Percentiles rank a stretch among this genome's conserved stretches.
phyloP scores from a whole-genome alignment of 2,113 vertebrate genomes.

The Silurus glanis region DNA sequence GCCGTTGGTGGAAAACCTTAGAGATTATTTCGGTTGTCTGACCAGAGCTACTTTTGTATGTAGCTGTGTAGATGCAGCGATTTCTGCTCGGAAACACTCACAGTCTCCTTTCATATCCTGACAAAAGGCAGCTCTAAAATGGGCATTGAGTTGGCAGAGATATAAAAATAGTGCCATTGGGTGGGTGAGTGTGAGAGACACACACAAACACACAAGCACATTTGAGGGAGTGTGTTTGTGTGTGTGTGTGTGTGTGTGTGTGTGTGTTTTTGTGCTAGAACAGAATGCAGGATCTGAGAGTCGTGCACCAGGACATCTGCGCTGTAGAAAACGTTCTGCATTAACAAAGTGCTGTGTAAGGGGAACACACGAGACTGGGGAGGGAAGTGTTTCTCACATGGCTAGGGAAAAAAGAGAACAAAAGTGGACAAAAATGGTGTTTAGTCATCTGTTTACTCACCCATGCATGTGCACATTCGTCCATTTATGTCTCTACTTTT shows the following conservation, averaged over 20 bases:
- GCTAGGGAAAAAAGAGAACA: constrained; percentile 7
- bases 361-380: constrained; percentile 24
- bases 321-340: constrained; percentile 38
- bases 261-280: constrained; percentile 39
- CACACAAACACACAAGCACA: constrained; percentile 5
- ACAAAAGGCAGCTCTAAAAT: constrained; percentile 46
- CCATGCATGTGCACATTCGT: not conserved
- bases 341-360: constrained; percentile 43
- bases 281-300: constrained; percentile 34
- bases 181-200: constrained; percentile 49
- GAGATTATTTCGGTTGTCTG: not conserved
- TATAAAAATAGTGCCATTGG: constrained; percentile 47
- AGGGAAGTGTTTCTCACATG: constrained; percentile 36
- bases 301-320: constrained; percentile 47
- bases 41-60: not conserved
- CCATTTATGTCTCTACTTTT: not conserved
- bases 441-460: constrained; percentile 28
- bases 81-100: constrained; percentile 14
- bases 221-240: constrained; percentile 22
- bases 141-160: constrained; percentile 46
- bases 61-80: constrained; percentile 7
- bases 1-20: not conserved
- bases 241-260: constrained; percentile 10
- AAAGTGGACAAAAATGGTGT: constrained; percentile 9
- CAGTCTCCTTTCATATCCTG: constrained; percentile 32